Percentiles rank a stretch among this genome's conserved stretches.
Evolutionary conservation across 2,888 invertebrate genomes (phyloP).

Genomic region (Phrixothrix hirtus): DNA sequence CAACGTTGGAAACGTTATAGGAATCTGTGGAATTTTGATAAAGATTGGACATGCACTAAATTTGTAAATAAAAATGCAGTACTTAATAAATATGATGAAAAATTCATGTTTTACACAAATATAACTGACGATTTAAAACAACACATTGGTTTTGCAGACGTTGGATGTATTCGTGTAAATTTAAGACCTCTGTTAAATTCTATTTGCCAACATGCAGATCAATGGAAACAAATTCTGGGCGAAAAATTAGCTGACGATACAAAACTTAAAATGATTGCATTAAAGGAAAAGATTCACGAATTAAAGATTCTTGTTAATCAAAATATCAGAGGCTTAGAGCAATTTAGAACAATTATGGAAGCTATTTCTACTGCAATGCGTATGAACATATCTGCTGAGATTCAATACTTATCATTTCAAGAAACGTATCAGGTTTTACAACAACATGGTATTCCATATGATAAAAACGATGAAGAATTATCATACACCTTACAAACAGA

Average conservation of each 20-base stretch:
- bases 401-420: conserved; percentile 72
- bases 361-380: conserved; percentile 77
- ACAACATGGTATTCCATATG: conserved; percentile 67
- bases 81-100: conserved; percentile 76
- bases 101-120: conserved; percentile 80
- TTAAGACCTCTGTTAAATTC: conserved; percentile 70
- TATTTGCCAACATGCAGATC: conserved; percentile 72
- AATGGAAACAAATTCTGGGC: conserved; percentile 80
- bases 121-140: conserved; percentile 61
- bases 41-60: conserved; percentile 72
- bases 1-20: conserved; percentile 73
- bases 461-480: conserved; percentile 61
- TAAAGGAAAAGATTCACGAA: conserved; percentile 69
- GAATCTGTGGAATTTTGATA: conserved; percentile 78
- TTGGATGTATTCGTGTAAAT: conserved; percentile 75
- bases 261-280: conserved; percentile 66
- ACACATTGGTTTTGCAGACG: conserved; percentile 64
- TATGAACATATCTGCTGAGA: conserved; percentile 77
- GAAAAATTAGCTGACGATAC: conserved; percentile 69
- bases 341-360: conserved; percentile 83
- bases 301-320: conserved; percentile 68
- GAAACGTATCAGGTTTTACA: conserved; percentile 77
- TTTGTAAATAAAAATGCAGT: conserved; percentile 70
- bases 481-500: conserved; percentile 66
- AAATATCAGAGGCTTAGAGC: conserved; percentile 76